Evolutionary conservation across 2,113 vertebrate species (phyloP).

Genomic region (Scalopus aquaticus): DNA sequence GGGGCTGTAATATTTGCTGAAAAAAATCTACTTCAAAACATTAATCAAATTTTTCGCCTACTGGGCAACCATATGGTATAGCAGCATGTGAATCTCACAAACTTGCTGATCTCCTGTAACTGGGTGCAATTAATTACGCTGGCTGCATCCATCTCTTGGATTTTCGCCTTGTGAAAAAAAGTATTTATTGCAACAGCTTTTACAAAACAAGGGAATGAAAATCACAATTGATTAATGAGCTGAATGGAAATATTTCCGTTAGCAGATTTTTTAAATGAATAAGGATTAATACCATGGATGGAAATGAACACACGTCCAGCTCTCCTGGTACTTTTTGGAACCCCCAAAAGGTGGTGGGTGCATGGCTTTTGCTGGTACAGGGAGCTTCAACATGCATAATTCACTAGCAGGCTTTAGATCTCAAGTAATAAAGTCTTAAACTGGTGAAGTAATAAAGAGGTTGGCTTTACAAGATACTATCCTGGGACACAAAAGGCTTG

Average conservation of each 20-base stretch:
- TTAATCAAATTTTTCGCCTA: conserved; percentile 99
- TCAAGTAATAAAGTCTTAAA: conserved; percentile 76
- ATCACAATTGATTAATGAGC: conserved; percentile 98
- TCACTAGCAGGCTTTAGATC: conserved; percentile 71
- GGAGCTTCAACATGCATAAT: conserved; percentile 69
- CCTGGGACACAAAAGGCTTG: conserved; percentile 73
- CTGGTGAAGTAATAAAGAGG: conserved; percentile 70
- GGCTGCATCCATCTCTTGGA: conserved; percentile 98
- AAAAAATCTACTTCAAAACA: conserved; percentile 96
- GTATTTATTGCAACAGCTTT: conserved; percentile 96
- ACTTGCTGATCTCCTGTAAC: conserved; percentile 99
- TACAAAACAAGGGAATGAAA: conserved; percentile 96
- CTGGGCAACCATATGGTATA: conserved; percentile 99
- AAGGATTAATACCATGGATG: conserved; percentile 85
- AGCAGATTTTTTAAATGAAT: conserved; percentile 91
- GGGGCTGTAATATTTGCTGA: conserved; percentile 96
- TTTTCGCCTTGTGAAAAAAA: conserved; percentile 93
- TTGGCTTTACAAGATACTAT: conserved; percentile 72
- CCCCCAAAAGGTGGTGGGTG: conserved; percentile 47
- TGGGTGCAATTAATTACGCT: conserved; percentile 99
- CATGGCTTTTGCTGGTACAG: neutral
- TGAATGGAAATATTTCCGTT: conserved; percentile 94
- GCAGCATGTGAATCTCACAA: conserved; percentile 99
- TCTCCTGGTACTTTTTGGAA: conserved; percentile 32
- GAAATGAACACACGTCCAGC: conserved; percentile 73